A percentile compares a stretch with the other conserved stretches of the same genome.
These are phyloP conservation scores for Laupala kohalensis DNA, from an alignment of 1,140 invertebrate genomes.

Conservation along the genomic window DNA sequence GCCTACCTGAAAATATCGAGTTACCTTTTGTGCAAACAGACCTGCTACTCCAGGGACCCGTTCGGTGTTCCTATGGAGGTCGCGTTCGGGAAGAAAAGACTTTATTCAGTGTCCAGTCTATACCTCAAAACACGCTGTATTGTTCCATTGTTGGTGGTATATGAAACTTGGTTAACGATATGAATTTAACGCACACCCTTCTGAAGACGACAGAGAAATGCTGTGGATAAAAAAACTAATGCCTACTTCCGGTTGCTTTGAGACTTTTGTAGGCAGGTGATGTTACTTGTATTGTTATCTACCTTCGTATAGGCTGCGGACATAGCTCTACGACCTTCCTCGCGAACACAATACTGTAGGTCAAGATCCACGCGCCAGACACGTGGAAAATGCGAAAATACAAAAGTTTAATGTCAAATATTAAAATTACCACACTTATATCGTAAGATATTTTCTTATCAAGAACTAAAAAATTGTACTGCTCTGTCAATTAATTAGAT, in stretches of 20 bases:
- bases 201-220: too few relatives aligned
- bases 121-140: background rate
- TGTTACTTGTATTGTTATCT: background rate
- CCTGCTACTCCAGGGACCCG: background rate
- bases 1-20: background rate
- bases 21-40: background rate
- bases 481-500: too few relatives aligned
- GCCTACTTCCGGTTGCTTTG: too few relatives aligned
- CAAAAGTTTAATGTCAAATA: too few relatives aligned
- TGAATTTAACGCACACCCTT: background rate
- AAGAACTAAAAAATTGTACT: too few relatives aligned
- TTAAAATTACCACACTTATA: too few relatives aligned
- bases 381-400: too few relatives aligned
- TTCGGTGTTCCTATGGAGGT: too few relatives aligned
- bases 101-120: background rate
- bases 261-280: background rate
- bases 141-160: background rate
- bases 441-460: too few relatives aligned
- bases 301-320: background rate
- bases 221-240: too few relatives aligned
- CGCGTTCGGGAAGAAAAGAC: too few relatives aligned
- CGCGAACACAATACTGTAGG: background rate
- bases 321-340: too few relatives aligned
- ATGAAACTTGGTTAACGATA: background rate
- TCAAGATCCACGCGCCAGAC: background rate